Conservation (phyloP, 2,888 invertebrate species). For the Ochropleura plecta region DNA sequence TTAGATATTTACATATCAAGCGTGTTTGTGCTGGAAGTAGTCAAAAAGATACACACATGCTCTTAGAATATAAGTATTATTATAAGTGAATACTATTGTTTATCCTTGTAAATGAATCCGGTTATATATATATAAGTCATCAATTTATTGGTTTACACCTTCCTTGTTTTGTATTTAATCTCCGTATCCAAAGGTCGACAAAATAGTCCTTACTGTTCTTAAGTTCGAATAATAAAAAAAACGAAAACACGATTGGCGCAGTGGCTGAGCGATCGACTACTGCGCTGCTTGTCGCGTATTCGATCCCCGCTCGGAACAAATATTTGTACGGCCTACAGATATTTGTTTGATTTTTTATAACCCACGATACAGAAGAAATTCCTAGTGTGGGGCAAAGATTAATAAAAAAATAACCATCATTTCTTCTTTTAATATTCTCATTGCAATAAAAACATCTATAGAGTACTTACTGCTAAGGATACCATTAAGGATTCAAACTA, state of each 20-base stretch:
- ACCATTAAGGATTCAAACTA: background rate
- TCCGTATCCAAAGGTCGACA: background rate
- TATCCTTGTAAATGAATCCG: conserved; percentile 21
- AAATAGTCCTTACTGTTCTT: background rate
- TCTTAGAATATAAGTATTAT: no score
- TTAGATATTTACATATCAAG: no score
- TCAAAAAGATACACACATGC: no score
- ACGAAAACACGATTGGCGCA: no score
- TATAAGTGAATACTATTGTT: background rate
- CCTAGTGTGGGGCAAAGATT: background rate
- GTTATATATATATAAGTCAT: background rate
- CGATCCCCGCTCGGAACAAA: no score
- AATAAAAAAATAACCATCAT: background rate
- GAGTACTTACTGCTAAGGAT: background rate
- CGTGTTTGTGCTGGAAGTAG: no score
- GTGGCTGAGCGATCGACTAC: no score
- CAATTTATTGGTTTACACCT: background rate
- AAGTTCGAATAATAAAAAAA: no score
- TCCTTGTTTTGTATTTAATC: background rate
- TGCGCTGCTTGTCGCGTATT: no score
- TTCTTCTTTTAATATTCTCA: background rate
- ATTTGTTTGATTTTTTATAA: no score
- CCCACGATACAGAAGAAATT: no score
- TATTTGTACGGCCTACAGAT: no score
- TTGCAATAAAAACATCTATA: background rate